Percentiles rank a stretch among this genome's conserved stretches.
These are phyloP conservation scores for Bellardia pandia DNA, from an alignment of 2,888 invertebrate genomes.

Conservation along the genomic window DNA sequence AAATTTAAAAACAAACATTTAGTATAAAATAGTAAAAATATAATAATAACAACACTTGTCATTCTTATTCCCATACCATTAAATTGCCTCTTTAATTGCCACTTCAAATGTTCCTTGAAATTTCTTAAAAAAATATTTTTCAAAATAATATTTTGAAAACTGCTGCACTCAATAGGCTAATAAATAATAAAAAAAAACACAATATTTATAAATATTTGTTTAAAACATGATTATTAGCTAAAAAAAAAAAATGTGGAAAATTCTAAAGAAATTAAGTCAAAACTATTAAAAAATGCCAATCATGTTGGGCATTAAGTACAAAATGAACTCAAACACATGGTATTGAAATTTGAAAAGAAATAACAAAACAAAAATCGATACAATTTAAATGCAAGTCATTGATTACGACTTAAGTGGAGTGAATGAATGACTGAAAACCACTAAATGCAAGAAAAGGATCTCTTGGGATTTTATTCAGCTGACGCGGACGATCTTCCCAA, in stretches of 20 bases:
- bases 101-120: no score
- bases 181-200: slow-evolving; percentile 56
- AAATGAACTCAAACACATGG: slow-evolving; percentile 50
- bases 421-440: slow-evolving; percentile 42
- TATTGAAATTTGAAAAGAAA: slow-evolving; percentile 51
- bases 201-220: slow-evolving; percentile 11
- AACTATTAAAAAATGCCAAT: slow-evolving; percentile 65
- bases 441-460: slow-evolving; percentile 64
- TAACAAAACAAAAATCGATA: slow-evolving; percentile 56
- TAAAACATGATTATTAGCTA: slow-evolving; percentile 61
- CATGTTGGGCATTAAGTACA: slow-evolving; percentile 35
- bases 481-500: slow-evolving; percentile 64
- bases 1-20: no score
- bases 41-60: no score
- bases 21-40: no score
- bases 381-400: slow-evolving; percentile 68
- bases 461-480: slow-evolving; percentile 73
- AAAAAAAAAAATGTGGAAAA: not conserved
- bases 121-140: not conserved
- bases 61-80: no score
- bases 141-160: slow-evolving; percentile 1
- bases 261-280: slow-evolving; percentile 51
- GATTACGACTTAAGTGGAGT: slow-evolving; percentile 56
- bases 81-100: no score
- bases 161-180: slow-evolving; percentile 64